These are phyloP conservation scores for Stenotaenia linearis DNA, from an alignment of 2,888 invertebrate genomes.

Conservation along the genomic window DNA sequence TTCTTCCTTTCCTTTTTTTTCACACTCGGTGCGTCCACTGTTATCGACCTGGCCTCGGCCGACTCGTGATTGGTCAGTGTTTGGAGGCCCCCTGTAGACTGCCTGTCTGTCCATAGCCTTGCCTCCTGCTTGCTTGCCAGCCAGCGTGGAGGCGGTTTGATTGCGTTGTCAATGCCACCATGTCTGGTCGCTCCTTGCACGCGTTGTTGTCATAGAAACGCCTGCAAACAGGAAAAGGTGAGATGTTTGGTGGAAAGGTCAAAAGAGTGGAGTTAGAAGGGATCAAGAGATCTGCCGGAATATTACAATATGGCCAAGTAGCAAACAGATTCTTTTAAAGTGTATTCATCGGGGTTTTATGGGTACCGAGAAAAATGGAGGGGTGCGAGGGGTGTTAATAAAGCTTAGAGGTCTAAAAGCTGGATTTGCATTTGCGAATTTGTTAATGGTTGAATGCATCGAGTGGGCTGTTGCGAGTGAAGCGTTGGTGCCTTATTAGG, in stretches of 20 bases:
- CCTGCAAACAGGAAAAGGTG: not conserved
- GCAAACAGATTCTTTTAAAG: not conserved
- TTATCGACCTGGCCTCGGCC: not conserved
- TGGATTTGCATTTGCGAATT: too few species aligned
- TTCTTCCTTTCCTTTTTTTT: not conserved
- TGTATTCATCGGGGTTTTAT: not conserved
- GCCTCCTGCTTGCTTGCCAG: not conserved
- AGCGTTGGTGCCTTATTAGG: too few species aligned
- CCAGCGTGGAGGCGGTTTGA: constrained; percentile 18
- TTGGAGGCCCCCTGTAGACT: not conserved
- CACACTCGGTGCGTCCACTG: not conserved
- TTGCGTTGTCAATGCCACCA: constrained; percentile 10
- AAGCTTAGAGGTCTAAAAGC: too few species aligned
- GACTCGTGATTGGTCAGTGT: not conserved
- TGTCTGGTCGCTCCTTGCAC: constrained; percentile 3
- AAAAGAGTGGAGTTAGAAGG: not conserved
- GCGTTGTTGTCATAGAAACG: not conserved
- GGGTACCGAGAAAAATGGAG: too few species aligned
- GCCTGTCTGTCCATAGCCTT: not conserved
- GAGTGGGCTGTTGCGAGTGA: not conserved
- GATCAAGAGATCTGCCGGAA: not conserved
- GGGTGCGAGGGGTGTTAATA: not conserved
- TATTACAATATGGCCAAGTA: not conserved
- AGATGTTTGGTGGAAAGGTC: not conserved
- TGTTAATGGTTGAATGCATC: not conserved